Percentiles rank a stretch among this genome's conserved stretches.
phyloP scores from a whole-genome alignment of 37 sponge, comb jelly and placozoan species.

The Haliclona indistincta region DNA sequence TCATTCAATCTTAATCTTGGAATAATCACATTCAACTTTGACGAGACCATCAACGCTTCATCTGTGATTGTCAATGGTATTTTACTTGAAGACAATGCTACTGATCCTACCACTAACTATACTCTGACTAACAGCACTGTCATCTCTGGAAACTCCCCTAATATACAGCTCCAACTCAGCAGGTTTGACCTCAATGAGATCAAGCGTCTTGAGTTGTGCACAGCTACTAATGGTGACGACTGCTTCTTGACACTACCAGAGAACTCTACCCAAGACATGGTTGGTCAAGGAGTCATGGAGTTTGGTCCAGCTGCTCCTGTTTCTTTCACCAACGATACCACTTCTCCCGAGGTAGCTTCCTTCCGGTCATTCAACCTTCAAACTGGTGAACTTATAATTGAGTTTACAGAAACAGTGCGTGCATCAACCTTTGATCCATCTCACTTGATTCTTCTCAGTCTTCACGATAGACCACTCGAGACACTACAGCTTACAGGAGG shows the following conservation, averaged over 20 bases:
- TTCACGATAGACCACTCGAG: constrained; percentile 67
- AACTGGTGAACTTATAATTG: constrained; percentile 67
- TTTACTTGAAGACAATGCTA: constrained; percentile 9
- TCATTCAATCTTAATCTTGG: constrained; percentile 78
- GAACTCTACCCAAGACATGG: constrained; percentile 71
- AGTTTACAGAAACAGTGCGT: constrained; percentile 78
- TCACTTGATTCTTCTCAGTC: constrained; percentile 56
- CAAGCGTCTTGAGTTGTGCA: constrained; percentile 69
- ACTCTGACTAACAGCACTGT: constrained; percentile 61
- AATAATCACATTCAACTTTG: constrained; percentile 60
- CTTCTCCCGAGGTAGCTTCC: constrained; percentile 47
- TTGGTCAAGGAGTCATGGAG: constrained; percentile 52
- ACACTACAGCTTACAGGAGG: constrained; percentile 51
- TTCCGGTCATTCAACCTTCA: constrained; percentile 75
- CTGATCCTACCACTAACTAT: constrained; percentile 28
- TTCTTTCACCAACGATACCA: constrained; percentile 71
- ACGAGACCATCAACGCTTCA: constrained; percentile 83
- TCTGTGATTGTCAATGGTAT: constrained; percentile 46
- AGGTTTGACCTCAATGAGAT: constrained; percentile 68
- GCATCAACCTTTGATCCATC: constrained; percentile 56
- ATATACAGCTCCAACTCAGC: constrained; percentile 61
- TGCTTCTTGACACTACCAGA: constrained; percentile 73
- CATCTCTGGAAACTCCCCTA: constrained; percentile 58
- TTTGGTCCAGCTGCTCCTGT: constrained; percentile 22
- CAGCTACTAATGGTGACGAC: constrained; percentile 24